A percentile compares a stretch with the other conserved stretches of the same genome.
phyloP scores from a whole-genome alignment of 2,797 vertebrate genomes.

The Chromobotia macracanthus region DNA sequence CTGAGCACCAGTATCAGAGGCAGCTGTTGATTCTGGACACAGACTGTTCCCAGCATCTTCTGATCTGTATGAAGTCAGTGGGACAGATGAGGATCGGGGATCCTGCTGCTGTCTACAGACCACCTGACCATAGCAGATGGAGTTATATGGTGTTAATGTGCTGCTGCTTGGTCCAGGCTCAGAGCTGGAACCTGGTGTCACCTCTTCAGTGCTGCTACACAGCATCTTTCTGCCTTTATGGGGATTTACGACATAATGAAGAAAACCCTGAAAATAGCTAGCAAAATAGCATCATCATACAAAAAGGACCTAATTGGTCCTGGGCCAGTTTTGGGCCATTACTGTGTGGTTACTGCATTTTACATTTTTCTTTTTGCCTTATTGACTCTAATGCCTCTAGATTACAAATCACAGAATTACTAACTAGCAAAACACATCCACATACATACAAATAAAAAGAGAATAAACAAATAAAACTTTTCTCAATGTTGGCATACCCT shows the following conservation, averaged over 20 bases:
- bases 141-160: conserved; percentile 1
- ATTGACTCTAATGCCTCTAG: too few relatives aligned
- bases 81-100: conserved; percentile 58
- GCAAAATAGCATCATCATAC: neutral
- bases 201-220: conserved; percentile 74
- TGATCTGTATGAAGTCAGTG: conserved; percentile 47
- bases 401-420: too few relatives aligned
- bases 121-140: conserved; percentile 39
- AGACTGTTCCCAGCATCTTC: conserved; percentile 50
- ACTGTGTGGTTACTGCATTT: neutral
- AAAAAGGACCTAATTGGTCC: too few relatives aligned
- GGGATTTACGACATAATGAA: neutral
- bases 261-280: neutral
- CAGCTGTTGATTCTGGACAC: conserved; percentile 18
- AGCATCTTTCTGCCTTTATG: conserved; percentile 62
- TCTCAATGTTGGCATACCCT: too few relatives aligned
- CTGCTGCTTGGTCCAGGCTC: conserved; percentile 46
- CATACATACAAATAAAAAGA: too few relatives aligned
- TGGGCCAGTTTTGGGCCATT: neutral
- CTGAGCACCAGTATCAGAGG: conserved; percentile 16
- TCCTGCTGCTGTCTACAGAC: conserved; percentile 54
- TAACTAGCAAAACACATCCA: too few relatives aligned
- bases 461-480: too few relatives aligned
- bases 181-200: conserved; percentile 59
- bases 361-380: neutral